Evolutionary conservation across 1,140 invertebrate species (phyloP).

Genomic region (Papilio machaon): DNA sequence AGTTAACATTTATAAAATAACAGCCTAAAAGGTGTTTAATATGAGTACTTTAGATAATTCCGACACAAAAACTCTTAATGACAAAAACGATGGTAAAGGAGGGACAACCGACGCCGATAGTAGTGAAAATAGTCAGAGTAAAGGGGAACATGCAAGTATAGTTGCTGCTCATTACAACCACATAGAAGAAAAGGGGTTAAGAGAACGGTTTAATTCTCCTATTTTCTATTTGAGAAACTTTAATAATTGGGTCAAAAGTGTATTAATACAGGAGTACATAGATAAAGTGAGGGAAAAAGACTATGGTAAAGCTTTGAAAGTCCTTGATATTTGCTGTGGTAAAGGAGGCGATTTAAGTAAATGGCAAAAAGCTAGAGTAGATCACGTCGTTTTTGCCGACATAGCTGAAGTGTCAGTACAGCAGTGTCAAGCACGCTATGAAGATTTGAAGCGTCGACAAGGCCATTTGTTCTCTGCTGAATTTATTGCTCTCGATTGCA

Average conservation of each 20-base stretch:
- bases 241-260: constrained; percentile 99
- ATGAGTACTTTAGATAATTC: constrained; percentile 41
- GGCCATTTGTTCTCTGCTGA: constrained; percentile 89
- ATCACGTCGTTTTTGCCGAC: constrained; percentile 96
- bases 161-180: constrained; percentile 94
- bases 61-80: background rate
- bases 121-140: constrained; percentile 41
- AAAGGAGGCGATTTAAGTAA: constrained; percentile 99
- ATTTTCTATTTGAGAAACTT: constrained; percentile 98
- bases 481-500: constrained; percentile 96
- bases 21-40: background rate
- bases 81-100: constrained; percentile 19
- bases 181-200: constrained; percentile 90
- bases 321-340: constrained; percentile 92
- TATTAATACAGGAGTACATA: constrained; percentile 91
- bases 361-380: constrained; percentile 93
- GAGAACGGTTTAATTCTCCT: constrained; percentile 90
- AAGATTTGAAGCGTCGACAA: constrained; percentile 81
- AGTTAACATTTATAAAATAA: background rate
- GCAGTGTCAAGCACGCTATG: constrained; percentile 89
- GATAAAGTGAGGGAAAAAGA: constrained; percentile 84
- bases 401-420: constrained; percentile 96
- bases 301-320: constrained; percentile 83
- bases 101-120: constrained; percentile 1
- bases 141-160: constrained; percentile 81